Evolutionary conservation across 2,797 vertebrate genomes (phyloP).

Genomic region (Bradypodion pumilum): DNA sequence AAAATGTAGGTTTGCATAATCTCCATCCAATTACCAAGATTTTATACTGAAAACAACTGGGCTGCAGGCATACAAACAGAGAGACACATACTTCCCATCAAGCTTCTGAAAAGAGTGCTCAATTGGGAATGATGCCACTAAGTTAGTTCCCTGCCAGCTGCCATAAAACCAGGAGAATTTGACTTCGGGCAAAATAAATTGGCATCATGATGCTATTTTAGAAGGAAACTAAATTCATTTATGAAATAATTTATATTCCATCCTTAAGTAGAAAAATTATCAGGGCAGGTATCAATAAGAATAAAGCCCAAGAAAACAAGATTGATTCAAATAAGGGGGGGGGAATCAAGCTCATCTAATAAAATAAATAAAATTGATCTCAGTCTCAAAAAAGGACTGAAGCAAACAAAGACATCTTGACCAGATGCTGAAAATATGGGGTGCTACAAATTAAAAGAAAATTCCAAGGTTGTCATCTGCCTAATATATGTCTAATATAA

Average conservation of each 20-base stretch:
- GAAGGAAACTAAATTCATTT: background rate
- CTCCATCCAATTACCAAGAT: background rate
- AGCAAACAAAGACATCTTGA: background rate
- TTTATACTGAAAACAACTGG: background rate
- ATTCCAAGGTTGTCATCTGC: background rate
- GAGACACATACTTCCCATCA: background rate
- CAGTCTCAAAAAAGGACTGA: background rate
- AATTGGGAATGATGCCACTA: background rate
- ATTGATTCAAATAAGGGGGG: no score
- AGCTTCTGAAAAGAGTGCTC: background rate
- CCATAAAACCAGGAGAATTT: background rate
- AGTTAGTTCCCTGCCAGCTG: background rate
- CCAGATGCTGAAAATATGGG: background rate
- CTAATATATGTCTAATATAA: background rate
- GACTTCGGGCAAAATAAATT: background rate
- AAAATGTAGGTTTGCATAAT: background rate
- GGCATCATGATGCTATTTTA: background rate
- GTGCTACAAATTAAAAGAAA: background rate
- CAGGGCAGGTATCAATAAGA: background rate
- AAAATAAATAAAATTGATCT: no score
- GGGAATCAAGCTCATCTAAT: no score
- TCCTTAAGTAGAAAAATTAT: background rate
- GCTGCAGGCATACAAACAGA: background rate
- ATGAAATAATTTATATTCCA: background rate
- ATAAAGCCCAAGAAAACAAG: background rate